Evolutionary conservation across 2,113 vertebrate genomes (phyloP), one percentile per base, ranked within the genome.

Genomic region (Egretta garzetta): DNA sequence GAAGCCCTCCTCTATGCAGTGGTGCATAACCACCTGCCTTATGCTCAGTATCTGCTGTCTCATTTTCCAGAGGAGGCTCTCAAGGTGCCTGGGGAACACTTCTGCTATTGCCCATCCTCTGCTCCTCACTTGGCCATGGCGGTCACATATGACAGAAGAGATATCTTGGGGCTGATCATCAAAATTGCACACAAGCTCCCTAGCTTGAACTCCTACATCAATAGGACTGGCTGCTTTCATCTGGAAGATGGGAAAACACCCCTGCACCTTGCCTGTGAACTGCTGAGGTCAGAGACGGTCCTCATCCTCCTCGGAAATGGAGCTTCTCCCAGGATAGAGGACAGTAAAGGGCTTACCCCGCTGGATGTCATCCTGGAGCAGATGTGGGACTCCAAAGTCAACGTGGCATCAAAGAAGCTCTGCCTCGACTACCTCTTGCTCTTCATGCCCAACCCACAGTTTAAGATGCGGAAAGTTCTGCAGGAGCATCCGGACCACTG

Each of bases 1-100:
- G 99, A 99, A 97, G 99, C 99, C 41, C 96, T 99, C 89, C 98
- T 99, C 9, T 99, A 99, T 94, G 99, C 99, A 33, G 98, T 99
- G 85, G 99, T 99, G 47, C 99, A 99, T 86, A 99, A 99, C 68
- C 99, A 99, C 92, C 98, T 98, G 84, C 96, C 98, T 83, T 99
- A 99, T 15, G 99, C 99, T 76, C 98, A 97, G 53, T 98, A 98
- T 90, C 96, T 99, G 91, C 98, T 99, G 52, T 97, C 96, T 87
- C 98, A 98, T 60, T 99, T 98, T 97, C 88, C 98, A 23, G 98
- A 98, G 41, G 98, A 98, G 59, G 99, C 99, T 93, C 98, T 99
- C 74, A 98, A 98, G 26, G 97, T 98, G 83, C 98, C 99, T 33
- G 98, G 99, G n/a, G 98, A 99, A 59, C 98, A 98, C 47, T 99